Evolutionary conservation across 2,888 invertebrate genomes (phyloP).

Genomic region (Helleia helle): DNA sequence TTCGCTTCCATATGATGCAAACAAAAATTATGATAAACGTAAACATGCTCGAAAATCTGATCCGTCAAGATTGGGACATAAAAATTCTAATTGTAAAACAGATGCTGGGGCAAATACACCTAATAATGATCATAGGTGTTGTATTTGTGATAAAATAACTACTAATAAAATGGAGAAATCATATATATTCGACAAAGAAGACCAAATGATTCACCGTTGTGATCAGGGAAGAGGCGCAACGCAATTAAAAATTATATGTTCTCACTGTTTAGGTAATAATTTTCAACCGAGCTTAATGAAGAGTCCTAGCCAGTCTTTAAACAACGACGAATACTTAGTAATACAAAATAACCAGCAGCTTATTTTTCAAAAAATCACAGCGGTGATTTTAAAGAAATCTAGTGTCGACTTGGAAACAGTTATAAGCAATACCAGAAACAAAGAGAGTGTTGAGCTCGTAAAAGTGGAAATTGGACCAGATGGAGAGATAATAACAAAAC

Average conservation of each 20-base stretch:
- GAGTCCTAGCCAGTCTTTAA: conserved; percentile 46
- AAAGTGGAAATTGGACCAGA: conserved; percentile 61
- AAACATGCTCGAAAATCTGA: conserved; percentile 57
- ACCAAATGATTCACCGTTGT: conserved; percentile 51
- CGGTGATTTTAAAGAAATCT: conserved; percentile 27
- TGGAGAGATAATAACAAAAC: conserved; percentile 50
- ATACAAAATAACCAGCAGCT: conserved; percentile 63
- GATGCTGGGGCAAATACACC: conserved; percentile 41
- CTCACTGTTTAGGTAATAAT: conserved; percentile 45
- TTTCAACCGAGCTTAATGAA: conserved; percentile 50
- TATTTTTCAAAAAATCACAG: conserved; percentile 50
- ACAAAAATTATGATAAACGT: conserved; percentile 38
- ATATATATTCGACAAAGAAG: conserved; percentile 61
- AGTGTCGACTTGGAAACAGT: conserved; percentile 17
- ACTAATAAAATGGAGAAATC: conserved; percentile 45
- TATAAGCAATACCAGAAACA: conserved; percentile 22
- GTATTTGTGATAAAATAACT: conserved; percentile 49
- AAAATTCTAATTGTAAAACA: conserved; percentile 34
- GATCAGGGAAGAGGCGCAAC: conserved; percentile 48
- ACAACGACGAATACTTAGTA: conserved; percentile 53
- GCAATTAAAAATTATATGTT: conserved; percentile 56
- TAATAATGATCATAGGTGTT: conserved; percentile 48
- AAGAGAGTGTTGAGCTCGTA: conserved; percentile 36
- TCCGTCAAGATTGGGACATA: conserved; percentile 46
- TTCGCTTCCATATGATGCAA: conserved; percentile 42